Evolutionary conservation across 2,888 invertebrate genomes (phyloP).

Genomic region (Lasioglossum morio): DNA sequence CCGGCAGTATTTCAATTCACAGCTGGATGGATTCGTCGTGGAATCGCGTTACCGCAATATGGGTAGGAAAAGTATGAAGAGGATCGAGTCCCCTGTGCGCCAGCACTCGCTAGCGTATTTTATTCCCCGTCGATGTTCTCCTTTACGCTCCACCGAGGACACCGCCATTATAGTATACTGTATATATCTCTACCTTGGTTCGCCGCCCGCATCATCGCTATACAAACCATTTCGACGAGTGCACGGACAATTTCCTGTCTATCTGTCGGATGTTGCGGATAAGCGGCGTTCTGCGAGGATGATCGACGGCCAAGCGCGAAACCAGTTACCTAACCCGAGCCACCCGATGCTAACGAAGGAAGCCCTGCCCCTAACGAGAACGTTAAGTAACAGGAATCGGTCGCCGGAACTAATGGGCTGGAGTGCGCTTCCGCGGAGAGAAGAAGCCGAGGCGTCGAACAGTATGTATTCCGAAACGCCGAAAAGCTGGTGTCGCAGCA

Average conservation of each 20-base stretch:
- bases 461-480: too few relatives aligned
- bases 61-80: slow-evolving; percentile 11
- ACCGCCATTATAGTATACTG: slow-evolving; percentile 20
- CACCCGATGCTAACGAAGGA: slow-evolving; percentile 44
- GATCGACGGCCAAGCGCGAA: slow-evolving; percentile 48
- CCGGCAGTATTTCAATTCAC: slow-evolving; percentile 4
- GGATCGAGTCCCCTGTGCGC: background rate
- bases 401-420: slow-evolving; percentile 64
- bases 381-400: slow-evolving; percentile 65
- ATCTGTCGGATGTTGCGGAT: slow-evolving; percentile 39
- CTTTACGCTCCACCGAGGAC: background rate
- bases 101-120: background rate
- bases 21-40: slow-evolving; percentile 16
- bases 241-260: slow-evolving; percentile 51
- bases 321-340: slow-evolving; percentile 59
- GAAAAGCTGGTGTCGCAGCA: too few relatives aligned
- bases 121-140: slow-evolving; percentile 23
- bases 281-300: slow-evolving; percentile 26
- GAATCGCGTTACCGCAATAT: slow-evolving; percentile 14
- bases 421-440: slow-evolving; percentile 44
- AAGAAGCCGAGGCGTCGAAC: background rate
- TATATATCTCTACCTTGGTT: background rate
- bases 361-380: slow-evolving; percentile 53
- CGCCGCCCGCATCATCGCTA: background rate
- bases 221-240: slow-evolving; percentile 30